Percentiles rank a stretch among this genome's conserved stretches.
These are phyloP conservation scores for Lepus timidus DNA, from an alignment of 2,113 vertebrate species.

Conservation along the genomic window DNA sequence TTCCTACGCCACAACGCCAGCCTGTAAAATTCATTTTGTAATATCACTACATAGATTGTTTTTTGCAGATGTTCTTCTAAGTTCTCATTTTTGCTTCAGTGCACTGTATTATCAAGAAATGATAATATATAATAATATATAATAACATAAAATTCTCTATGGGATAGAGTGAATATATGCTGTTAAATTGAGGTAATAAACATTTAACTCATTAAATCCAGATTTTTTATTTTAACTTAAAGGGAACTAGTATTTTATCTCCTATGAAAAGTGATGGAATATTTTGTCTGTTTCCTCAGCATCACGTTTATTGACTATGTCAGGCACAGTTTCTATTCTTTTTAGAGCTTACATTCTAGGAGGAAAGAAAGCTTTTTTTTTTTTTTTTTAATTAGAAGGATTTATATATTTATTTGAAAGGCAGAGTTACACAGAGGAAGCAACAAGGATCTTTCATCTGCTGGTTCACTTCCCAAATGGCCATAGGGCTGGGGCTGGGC, in stretches of 20 bases:
- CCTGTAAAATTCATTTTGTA: neutral
- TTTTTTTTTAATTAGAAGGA: too few species aligned
- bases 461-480: too few species aligned
- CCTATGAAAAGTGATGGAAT: neutral
- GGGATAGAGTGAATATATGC: neutral
- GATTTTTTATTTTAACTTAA: neutral
- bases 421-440: too few species aligned
- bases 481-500: too few species aligned
- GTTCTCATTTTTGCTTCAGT: conserved; percentile 47
- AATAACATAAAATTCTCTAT: neutral
- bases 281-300: neutral
- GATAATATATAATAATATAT: neutral
- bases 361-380: neutral
- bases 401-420: too few species aligned
- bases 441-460: too few species aligned
- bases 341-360: conserved; percentile 21
- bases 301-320: conserved; percentile 17
- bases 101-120: conserved; percentile 18
- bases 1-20: too few species aligned
- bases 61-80: neutral
- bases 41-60: conserved; percentile 2
- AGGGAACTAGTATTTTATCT: neutral
- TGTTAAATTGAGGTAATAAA: conserved; percentile 31
- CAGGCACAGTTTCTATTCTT: neutral
- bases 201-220: neutral